Base-by-base conservation (phyloP, 2,113 vertebrate genomes). In the Pelodiscus sinensis region DNA sequence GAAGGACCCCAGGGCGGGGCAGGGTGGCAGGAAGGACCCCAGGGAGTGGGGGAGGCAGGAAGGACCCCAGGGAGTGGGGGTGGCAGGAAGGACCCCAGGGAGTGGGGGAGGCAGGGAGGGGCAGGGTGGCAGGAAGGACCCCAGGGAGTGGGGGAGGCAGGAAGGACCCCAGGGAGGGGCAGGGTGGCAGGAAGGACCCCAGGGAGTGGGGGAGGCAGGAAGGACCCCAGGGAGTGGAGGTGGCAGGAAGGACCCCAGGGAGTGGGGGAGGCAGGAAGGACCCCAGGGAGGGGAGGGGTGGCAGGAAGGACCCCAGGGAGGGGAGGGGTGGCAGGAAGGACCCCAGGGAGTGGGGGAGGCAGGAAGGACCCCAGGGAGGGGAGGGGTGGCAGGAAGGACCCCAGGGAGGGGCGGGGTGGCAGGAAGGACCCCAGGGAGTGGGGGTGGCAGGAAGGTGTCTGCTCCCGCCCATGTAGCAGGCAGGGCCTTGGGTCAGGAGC, bases 401-500 rank as follows among this genome's bases (percentile, higher is more conserved):
- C 38, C 38, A 44, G 38, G 38, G 38, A 44, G 38, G 38, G 38
- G 38, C 38, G 5, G 44, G 44, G 44, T 44, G 44, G 44, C 44
- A 44, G 44, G 44, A 44, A 44, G 5, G 44, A 44, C 44, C 44
- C 18, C n/a, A 71, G 24, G n/a, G n/a, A 71, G 9, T 81, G 57
- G 12, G 71, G 68, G 1, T n/a, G 12, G 3, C 44, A 35, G 65
- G 65, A 71, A 71, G n/a, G n/a, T 9, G n/a, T 35, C 18, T 18
- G 18, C 65, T 71, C 18, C 18, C 9, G 19, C 16, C 18, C n/a
- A 60, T 78, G 51, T 52, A 60, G 24, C n/a, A 81, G 68, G 6
- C 1, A 2, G 5, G 3, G 27, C 24, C 58, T 29, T 16, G 3
- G n/a, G 0, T 0, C 38, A 62, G 22, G 60, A 51, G 21, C 14